Evolutionary conservation across 2,888 invertebrate genomes (phyloP).

Genomic region (Mesodorylaimus sp.): DNA sequence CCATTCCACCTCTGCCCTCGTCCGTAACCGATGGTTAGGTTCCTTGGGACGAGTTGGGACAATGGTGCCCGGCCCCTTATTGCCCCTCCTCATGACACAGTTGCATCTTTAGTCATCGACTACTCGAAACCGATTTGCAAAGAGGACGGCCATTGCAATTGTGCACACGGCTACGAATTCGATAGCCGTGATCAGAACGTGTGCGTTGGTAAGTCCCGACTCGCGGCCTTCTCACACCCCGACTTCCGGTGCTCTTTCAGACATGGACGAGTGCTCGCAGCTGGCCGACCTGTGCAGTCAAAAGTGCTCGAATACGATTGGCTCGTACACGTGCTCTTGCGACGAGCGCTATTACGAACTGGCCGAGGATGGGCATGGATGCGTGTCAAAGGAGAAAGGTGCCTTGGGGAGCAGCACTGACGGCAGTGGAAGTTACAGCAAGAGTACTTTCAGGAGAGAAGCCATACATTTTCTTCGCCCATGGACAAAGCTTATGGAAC

Average conservation of each 20-base stretch:
- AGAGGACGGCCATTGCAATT: slow-evolving; percentile 2
- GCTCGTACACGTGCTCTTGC: slow-evolving; percentile 87
- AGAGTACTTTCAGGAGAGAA: slow-evolving; percentile 19
- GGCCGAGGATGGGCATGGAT: slow-evolving; percentile 56
- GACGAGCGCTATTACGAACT: slow-evolving; percentile 71
- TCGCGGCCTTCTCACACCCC: too few relatives aligned
- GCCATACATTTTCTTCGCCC: slow-evolving; percentile 41
- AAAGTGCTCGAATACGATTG: slow-evolving; percentile 76
- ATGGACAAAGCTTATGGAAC: slow-evolving; percentile 87
- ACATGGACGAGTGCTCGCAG: slow-evolving; percentile 70
- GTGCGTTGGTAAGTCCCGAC: background rate
- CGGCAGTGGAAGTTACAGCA: background rate
- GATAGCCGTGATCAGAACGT: background rate
- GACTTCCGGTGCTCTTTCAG: slow-evolving; percentile 34
- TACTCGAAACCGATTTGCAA: background rate
- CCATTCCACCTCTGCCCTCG: too few relatives aligned
- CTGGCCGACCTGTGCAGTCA: slow-evolving; percentile 77
- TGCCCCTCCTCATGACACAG: too few relatives aligned
- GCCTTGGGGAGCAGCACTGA: slow-evolving; percentile 14
- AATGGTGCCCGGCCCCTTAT: too few relatives aligned
- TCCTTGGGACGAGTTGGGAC: too few relatives aligned
- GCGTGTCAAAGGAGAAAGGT: slow-evolving; percentile 66
- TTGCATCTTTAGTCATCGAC: too few relatives aligned
- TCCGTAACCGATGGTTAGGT: too few relatives aligned
- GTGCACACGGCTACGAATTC: slow-evolving; percentile 2